Evolutionary conservation across 2,797 vertebrate genomes (phyloP).

Genomic region (Nyctalus aviator): DNA sequence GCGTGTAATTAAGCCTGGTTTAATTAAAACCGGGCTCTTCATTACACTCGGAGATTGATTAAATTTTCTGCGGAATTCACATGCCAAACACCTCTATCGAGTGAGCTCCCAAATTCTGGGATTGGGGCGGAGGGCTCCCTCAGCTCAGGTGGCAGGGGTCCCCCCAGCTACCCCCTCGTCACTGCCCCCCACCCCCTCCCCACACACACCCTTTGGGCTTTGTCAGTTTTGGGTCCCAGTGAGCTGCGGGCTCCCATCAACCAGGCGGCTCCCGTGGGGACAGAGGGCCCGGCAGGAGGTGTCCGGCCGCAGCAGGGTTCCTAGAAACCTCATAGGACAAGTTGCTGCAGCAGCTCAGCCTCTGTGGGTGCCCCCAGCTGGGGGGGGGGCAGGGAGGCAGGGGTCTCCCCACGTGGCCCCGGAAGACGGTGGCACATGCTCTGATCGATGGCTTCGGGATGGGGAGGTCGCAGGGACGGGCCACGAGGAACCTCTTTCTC

Average conservation of each 20-base stretch:
- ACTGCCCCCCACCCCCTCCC: accelerated
- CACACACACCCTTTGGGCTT: not conserved
- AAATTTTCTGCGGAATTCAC: constrained; percentile 89
- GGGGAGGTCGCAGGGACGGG: not conserved
- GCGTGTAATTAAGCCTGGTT: constrained; percentile 95
- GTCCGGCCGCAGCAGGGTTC: accelerated
- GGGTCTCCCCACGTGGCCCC: too few species aligned
- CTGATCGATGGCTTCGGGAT: not conserved
- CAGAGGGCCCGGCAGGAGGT: not conserved
- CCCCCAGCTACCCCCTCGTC: accelerated
- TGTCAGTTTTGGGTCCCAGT: not conserved
- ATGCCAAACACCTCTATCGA: constrained; percentile 60
- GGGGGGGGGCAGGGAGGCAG: too few species aligned
- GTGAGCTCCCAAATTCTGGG: constrained; percentile 21
- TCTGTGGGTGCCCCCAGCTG: not conserved
- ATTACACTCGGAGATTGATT: constrained; percentile 98
- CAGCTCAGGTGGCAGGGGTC: accelerated
- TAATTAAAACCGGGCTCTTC: constrained; percentile 96
- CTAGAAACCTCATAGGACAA: accelerated
- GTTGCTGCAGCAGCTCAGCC: not conserved
- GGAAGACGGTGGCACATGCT: accelerated
- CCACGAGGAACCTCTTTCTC: not conserved
- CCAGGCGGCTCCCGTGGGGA: accelerated
- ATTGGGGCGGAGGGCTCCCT: too few species aligned
- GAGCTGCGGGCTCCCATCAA: not conserved